phyloP scores from a whole-genome alignment of 30 jellyfish, hydroid and myxozoan genomes.

The Sanderia malayensis region DNA sequence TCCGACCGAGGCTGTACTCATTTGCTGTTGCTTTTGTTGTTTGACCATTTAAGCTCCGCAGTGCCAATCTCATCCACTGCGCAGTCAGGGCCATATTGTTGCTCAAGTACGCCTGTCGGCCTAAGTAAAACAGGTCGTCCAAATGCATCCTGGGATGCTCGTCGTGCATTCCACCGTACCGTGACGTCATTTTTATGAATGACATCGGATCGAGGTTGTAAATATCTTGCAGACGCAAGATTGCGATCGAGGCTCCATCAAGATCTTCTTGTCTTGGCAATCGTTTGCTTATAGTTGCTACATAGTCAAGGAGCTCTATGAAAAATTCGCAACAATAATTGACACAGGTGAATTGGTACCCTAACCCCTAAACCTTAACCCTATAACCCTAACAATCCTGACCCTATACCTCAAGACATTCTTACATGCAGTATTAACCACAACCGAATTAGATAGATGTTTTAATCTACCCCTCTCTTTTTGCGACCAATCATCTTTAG shows the following conservation, averaged over 20 bases:
- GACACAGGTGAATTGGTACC: no score
- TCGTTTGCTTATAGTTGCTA: slow-evolving; percentile 5
- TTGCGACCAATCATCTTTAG: no score
- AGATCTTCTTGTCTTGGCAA: slow-evolving; percentile 50
- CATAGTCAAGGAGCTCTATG: slow-evolving; percentile 15
- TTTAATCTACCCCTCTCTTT: no score
- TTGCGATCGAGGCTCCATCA: slow-evolving; percentile 80
- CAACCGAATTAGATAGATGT: no score
- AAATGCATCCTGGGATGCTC: neutral
- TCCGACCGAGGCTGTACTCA: neutral
- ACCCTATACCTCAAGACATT: no score
- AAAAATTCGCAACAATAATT: no score
- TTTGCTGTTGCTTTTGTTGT: neutral
- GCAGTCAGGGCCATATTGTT: slow-evolving; percentile 30
- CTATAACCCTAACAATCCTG: no score
- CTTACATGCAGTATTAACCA: no score
- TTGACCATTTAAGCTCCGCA: no score
- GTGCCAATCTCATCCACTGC: slow-evolving; percentile 46
- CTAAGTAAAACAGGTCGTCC: slow-evolving; percentile 44
- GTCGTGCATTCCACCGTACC: neutral
- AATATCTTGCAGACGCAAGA: slow-evolving; percentile 74
- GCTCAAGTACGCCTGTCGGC: slow-evolving; percentile 18
- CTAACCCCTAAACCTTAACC: no score
- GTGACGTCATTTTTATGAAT: slow-evolving; percentile 6
- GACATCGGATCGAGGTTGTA: slow-evolving; percentile 65